Evolutionary conservation across 1,140 invertebrate genomes (phyloP).

Genomic region (Solen grandis): DNA sequence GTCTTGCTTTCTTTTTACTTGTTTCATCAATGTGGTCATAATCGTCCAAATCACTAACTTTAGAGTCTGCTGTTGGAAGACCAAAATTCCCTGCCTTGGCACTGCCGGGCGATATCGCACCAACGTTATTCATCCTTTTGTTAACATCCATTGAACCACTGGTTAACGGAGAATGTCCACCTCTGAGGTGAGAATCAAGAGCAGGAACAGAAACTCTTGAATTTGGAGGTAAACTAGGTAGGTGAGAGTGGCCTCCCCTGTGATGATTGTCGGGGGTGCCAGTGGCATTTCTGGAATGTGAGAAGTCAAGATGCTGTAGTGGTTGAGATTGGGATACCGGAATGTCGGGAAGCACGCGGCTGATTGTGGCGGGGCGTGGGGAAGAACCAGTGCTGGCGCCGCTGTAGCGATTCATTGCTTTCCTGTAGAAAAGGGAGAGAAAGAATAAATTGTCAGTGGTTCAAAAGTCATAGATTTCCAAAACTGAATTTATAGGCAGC

Average conservation of each 20-base stretch:
- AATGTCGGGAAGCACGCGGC: constrained; percentile 43
- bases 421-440: background rate
- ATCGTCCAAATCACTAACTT: constrained; percentile 13
- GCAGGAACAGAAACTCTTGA: background rate
- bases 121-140: too few species aligned
- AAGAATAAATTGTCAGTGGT: background rate
- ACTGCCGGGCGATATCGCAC: too few species aligned
- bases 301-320: background rate
- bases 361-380: constrained; percentile 27
- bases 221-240: constrained; percentile 27
- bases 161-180: constrained; percentile 1
- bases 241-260: constrained; percentile 34
- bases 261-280: too few species aligned
- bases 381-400: constrained; percentile 50
- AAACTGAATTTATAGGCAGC: too few species aligned
- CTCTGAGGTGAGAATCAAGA: constrained; percentile 4
- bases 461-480: too few species aligned
- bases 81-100: too few species aligned
- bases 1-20: constrained; percentile 22
- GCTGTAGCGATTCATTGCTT: constrained; percentile 8
- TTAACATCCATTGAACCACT: too few species aligned
- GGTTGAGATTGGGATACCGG: constrained; percentile 5
- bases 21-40: constrained; percentile 49
- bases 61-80: too few species aligned
- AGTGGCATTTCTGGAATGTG: background rate